Base-by-base conservation (phyloP, 2,888 invertebrate genomes). In the Tricholauxania praeusta region DNA sequence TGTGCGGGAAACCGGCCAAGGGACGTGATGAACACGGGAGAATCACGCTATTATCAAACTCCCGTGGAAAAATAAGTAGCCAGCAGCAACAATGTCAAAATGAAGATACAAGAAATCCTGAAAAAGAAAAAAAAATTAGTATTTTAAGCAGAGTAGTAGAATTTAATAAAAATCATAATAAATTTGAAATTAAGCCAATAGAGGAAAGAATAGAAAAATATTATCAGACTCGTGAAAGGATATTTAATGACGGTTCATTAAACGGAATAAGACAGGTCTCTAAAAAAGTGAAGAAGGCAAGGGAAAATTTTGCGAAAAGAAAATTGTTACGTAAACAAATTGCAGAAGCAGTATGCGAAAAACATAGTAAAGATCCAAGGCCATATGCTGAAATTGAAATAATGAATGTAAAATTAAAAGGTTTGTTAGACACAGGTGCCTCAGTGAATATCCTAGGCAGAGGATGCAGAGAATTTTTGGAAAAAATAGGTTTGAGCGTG, bases 1-100 rank as follows among this genome's bases (percentile, higher is more conserved):
- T 65, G 71, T 14, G 53, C 52, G 51, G 47, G 49, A 74, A 76
- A 63, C 62, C 12, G 4, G 28, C 32, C 48, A 6, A 60, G 52
- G 59, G 72, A 55, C 51, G 55, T 67, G 22, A 49, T 19, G 17
- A 65, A 52, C 60, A 64, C 67, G 59, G 71, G 73, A 1, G 2
- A 8, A 17, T 47, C 62, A 15, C 32, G 39, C 3, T 32, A 1
- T 39, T 39, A 19, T 5, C 22, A 60, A 0, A 2, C 28, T 28
- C 28, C 28, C 0, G 28, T 4, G 4, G 28, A 3, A 4, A 2
- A 60, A 28, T 28, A 39, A 60, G 15, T 2, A 60, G 12, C 28
- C 28, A 28, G 3, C n/a, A n/a, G 28, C 28, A 28, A 28, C 28
- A 3, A 28, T 4, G 4, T 28, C 4, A 28, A 28, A 28, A 28